Evolutionary conservation across 35 echinoderm and acorn worm species (phyloP).

Genomic region (Heliocidaris tuberculata): DNA sequence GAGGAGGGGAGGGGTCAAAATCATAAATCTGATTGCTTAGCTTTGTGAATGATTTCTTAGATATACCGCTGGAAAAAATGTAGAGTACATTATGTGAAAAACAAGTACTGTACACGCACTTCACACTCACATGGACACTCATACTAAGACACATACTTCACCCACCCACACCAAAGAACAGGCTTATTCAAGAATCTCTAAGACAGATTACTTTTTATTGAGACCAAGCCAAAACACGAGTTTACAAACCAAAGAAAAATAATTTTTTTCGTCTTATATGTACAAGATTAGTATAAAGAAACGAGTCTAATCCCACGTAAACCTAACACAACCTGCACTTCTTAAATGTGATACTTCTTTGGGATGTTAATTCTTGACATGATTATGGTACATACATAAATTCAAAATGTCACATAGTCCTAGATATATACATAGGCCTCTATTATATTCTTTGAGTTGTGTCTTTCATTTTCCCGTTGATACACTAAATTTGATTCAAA

Average conservation of each 20-base stretch:
- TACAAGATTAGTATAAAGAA: conserved; percentile 19
- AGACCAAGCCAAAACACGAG: not conserved
- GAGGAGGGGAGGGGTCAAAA: too few relatives aligned
- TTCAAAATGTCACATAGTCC: too few relatives aligned
- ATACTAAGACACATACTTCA: not conserved
- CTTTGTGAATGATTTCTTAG: too few relatives aligned
- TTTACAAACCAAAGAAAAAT: conserved; percentile 38
- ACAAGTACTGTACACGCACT: too few relatives aligned
- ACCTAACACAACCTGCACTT: not conserved
- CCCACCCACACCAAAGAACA: not conserved
- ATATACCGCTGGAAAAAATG: too few relatives aligned
- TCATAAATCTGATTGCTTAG: too few relatives aligned
- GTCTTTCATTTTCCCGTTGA: not conserved
- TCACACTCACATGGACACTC: not conserved
- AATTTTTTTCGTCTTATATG: conserved; percentile 8
- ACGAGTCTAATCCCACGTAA: not conserved
- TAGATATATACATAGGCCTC: not conserved
- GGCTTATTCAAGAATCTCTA: not conserved
- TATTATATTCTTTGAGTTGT: not conserved
- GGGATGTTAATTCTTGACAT: not conserved
- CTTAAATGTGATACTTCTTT: not conserved
- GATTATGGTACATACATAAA: not conserved
- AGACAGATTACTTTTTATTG: not conserved
- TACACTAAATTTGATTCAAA: not conserved
- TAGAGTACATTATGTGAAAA: not conserved